phyloP scores from a whole-genome alignment of 2,797 vertebrate species.

The Prunella strophiata region DNA sequence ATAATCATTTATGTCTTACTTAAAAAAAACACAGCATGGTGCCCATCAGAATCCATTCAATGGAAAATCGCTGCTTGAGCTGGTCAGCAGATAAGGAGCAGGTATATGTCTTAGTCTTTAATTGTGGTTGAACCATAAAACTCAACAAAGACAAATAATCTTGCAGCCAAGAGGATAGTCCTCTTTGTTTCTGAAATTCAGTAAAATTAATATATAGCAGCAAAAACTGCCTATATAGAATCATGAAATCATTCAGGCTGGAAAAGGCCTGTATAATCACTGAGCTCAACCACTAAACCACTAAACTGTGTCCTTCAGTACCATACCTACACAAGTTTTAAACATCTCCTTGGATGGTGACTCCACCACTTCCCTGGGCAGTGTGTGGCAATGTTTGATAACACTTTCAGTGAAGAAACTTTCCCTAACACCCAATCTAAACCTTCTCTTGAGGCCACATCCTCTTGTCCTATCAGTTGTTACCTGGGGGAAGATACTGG shows the following conservation, averaged over 20 bases:
- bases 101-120: neutral
- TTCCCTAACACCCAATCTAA: neutral
- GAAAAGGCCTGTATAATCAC: neutral
- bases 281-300: neutral
- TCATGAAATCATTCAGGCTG: neutral
- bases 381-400: neutral
- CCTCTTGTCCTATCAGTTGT: too few relatives aligned
- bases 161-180: neutral
- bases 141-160: neutral
- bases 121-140: neutral
- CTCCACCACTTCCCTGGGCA: rapidly evolving
- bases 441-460: neutral
- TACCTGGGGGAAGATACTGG: neutral
- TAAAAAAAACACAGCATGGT: neutral
- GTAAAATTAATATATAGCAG: neutral
- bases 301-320: rapidly evolving
- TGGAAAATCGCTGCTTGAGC: neutral
- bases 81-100: neutral
- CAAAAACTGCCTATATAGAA: neutral
- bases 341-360: neutral
- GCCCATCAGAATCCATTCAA: neutral
- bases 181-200: neutral
- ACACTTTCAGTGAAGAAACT: neutral
- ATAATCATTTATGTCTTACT: neutral
- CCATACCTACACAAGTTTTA: neutral